Base-by-base conservation (phyloP, 2,888 invertebrate genomes). In the Phyllotreta striolata region DNA sequence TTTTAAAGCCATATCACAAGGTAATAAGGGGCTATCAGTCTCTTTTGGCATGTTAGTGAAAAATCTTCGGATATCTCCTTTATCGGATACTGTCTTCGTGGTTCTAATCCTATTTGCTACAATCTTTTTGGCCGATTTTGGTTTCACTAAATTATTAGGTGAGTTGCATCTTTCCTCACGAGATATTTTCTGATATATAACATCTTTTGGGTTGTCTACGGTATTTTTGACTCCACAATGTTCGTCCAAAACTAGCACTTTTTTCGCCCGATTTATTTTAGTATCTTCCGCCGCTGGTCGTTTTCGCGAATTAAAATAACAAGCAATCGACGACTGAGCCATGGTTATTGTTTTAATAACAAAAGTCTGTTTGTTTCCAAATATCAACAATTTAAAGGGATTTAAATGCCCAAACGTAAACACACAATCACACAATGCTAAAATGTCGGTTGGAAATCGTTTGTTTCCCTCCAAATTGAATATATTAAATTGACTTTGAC, bases 311-410 rank as follows among this genome's bases (percentile, higher is more conserved):
- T 86, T 89, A 79, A 91, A 93, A 84, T 86, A 93, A 68, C 87
- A 86, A 66, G 89, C 88, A 63, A 93, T 86, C 55, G 90, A 89
- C 73, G 90, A 89, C 81, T 93, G 92, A 69, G 91, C 87, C 92
- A 92, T 92, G 76, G 73, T 77, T 58, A n/a, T 49, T 49, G 49
- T 59, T 52, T 52, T 52, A 60, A 60, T 37, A 60, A 67, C 40
- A 57, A 60, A 63, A 39, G 56, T 67, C 57, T 56, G 54, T n/a
- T n/a, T n/a, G n/a, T n/a, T n/a, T n/a, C n/a, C 54, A 69, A 71
- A 65, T 65, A 70, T 71, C 72, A 73, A 73, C 70, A 72, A 52
- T 52, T 52, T 52, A 52, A 38, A 52, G 52, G 71, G 72, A 74
- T 70, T 72, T 72, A 72, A 73, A 71, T 66, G 68, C 55, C 66